Base-by-base conservation (phyloP, 2,888 invertebrate species). In the Petrolisthes manimaculis region DNA sequence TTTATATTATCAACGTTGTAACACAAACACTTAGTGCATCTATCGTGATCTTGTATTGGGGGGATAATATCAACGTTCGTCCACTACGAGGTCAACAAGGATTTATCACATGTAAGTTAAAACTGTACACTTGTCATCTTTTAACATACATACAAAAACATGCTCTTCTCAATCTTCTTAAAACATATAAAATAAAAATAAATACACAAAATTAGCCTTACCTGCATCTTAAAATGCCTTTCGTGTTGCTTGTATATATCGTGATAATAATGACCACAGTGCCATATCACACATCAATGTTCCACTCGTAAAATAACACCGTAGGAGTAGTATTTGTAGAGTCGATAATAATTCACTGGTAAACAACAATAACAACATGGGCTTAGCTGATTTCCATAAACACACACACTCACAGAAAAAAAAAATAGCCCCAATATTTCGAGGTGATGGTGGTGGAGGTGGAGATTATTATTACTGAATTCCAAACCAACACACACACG, bases 1-100 rank as follows among this genome's bases (percentile, higher is more conserved):
- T 71, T 71, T 71, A 71, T 71, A 21, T 71, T n/a, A 71, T 4
- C 18, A 71, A 71, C 71, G 71, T 71, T 71, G 71, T 71, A 71
- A 0, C 37, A 37, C 71, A 1, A 4, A 71, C 71, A 71, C 6
- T 71, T 71, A n/a, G 18, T 71, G 71, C 71, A 37, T 21, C 18
- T 71, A 21, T n/a, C 71, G 21, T 21, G 71, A 6, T 3, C 71
- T 12, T 71, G n/a, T n/a, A 21, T 71, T 71, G n/a, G 21, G 21
- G 71, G 71, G 37, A 37, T 37, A 37, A 71, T 71, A 71, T 6
- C 18, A 71, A 71, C 71, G 71, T 71, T 71, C 21, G 71, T n/a
- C 21, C 71, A 71, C 71, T 18, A 61, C 61, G 18, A 14, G 71
- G n/a, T n/a, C 71, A 18, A 14, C 12, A n/a, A n/a, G 71, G n/a